These are phyloP conservation scores for Drosophila lini DNA, from an alignment of 1,140 invertebrate species.

Conservation along the genomic window DNA sequence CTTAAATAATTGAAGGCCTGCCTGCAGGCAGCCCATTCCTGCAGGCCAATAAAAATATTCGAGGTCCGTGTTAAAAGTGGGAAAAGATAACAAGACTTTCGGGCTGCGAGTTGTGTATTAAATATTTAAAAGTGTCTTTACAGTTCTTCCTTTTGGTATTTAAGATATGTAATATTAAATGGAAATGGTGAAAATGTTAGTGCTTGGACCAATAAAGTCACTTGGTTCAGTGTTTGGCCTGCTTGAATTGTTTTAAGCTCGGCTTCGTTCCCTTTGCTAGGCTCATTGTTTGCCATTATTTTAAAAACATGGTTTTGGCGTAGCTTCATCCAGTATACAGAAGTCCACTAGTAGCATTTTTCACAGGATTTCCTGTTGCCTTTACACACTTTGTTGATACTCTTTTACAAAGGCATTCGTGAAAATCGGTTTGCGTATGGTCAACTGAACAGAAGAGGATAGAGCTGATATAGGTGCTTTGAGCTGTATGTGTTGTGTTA, in stretches of 20 bases:
- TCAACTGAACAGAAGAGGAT: neutral
- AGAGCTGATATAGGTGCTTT: neutral
- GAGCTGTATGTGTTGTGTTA: neutral
- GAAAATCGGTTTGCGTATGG: neutral
- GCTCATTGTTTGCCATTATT: neutral
- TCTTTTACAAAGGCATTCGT: neutral
- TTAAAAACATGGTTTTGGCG: neutral
- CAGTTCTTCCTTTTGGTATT: neutral
- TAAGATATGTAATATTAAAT: neutral
- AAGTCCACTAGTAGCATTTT: neutral
- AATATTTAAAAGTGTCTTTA: neutral
- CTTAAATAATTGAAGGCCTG: constrained; percentile 74
- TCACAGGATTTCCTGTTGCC: neutral
- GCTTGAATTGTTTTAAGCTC: neutral
- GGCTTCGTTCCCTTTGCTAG: neutral
- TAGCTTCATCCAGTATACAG: neutral
- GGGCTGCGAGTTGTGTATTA: neutral
- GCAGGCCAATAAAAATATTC: constrained; percentile 33
- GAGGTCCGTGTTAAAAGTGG: constrained; percentile 1
- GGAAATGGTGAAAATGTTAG: neutral
- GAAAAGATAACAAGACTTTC: constrained; percentile 1
- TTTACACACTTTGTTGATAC: neutral
- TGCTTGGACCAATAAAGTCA: neutral
- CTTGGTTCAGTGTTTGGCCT: neutral
- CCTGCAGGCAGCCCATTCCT: constrained; percentile 27